Base-by-base conservation (phyloP, 2,113 vertebrate species). In the Colius striatus region DNA sequence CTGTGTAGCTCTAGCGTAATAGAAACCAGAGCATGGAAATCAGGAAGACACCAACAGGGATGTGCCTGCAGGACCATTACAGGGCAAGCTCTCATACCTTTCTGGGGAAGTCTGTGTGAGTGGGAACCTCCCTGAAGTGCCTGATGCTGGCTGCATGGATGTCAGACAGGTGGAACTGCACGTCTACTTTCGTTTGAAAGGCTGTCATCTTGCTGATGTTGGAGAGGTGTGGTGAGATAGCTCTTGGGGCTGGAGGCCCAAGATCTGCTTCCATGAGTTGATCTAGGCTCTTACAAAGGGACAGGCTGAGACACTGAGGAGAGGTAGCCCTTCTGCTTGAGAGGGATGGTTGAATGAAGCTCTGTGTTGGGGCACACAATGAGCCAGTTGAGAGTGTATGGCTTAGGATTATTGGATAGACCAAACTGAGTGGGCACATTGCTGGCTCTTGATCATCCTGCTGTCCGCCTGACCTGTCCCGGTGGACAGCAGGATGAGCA, bases 21-120 rank as follows among this genome's bases (percentile, higher is more conserved):
- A 9, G 68, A 47, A 72, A 27, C 15, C 21, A 58, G 67, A 27
- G 7, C 27, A 13, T 0, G 29, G 38, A 32, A 47, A 15, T 1
- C 1, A 2, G 41, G n/a, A 29, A 34, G 29, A 38, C 25, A 26
- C 0, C 7, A 22, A 2, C 8, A 34, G 63, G 25, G 1, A 1
- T 15, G 23, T 77, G 20, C 18, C 63, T 81, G 48, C 61, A 54
- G 68, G 20, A 3, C 20, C 32, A 26, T 15, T 48, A 6, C 12
- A 27, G 26, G 68, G 36, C 18, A 47, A 23, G 57, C 3, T 65
- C 16, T 70, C 1, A 0, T 27, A 12, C 9, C 22, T 66, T 10
- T 16, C 2, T 13, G 84, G 74, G 43, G 55, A 81, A 36, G 6
- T 15, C 7, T 17, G 1, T 1, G 1, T 6, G 32, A 3, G 6